Percentiles rank a stretch among this genome's conserved stretches.
Evolutionary conservation across 2,888 invertebrate genomes (phyloP).

Genomic region (Gnatocerus cornutus): DNA sequence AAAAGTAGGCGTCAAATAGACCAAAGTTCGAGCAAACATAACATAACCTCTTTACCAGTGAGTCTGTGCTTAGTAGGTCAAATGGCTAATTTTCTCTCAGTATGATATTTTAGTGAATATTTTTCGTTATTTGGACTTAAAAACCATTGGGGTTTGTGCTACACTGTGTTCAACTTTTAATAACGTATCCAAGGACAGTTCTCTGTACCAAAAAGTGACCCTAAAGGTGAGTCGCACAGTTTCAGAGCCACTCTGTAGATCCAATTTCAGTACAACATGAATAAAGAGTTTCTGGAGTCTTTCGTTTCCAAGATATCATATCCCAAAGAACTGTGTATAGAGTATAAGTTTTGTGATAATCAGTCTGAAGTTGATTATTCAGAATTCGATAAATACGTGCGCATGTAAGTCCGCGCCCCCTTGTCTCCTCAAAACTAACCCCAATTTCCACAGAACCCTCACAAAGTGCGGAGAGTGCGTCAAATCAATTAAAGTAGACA

Average conservation of each 20-base stretch:
- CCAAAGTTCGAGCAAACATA: conserved; percentile 50
- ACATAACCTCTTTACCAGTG: conserved; percentile 55
- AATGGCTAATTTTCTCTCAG: conserved; percentile 50
- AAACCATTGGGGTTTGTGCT: conserved; percentile 60
- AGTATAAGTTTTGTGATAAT: conserved; percentile 59
- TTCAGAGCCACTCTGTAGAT: background rate
- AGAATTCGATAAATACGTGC: conserved; percentile 59
- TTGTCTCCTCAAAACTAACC: background rate
- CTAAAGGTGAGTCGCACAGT: conserved; percentile 55
- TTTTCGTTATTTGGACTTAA: conserved; percentile 60
- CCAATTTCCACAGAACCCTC: conserved; percentile 56
- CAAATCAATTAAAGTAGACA: conserved; percentile 58
- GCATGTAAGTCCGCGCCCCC: conserved; percentile 54
- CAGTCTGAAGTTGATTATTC: conserved; percentile 56
- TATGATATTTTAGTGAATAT: conserved; percentile 59
- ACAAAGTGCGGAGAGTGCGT: conserved; percentile 60
- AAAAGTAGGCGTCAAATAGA: conserved; percentile 52
- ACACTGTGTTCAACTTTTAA: conserved; percentile 61
- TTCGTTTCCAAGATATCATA: conserved; percentile 59
- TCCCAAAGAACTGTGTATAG: conserved; percentile 58
- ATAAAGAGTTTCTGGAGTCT: conserved; percentile 59
- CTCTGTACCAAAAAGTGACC: conserved; percentile 59
- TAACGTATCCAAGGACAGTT: conserved; percentile 59
- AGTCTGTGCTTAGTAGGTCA: conserved; percentile 38
- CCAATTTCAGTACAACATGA: conserved; percentile 61